Conservation (phyloP, 2,888 invertebrate genomes). For the Dorcus hopei region DNA sequence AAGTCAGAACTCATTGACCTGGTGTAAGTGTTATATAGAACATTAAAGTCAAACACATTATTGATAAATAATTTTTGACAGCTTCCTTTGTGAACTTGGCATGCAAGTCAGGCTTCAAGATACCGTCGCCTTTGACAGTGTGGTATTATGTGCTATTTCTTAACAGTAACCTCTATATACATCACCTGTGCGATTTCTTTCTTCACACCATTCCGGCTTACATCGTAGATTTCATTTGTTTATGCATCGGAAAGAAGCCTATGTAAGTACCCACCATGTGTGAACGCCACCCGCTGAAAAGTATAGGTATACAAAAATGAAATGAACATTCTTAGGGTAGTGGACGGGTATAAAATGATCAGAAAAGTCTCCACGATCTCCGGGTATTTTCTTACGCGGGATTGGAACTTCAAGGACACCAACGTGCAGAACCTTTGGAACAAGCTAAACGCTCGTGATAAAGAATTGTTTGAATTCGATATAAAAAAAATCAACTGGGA, state of each 20-base stretch:
- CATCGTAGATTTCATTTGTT: constrained; percentile 8
- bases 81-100: not conserved
- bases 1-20: too few species aligned
- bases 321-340: constrained; percentile 55
- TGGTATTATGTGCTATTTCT: constrained; percentile 64
- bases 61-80: not conserved
- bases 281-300: too few species aligned
- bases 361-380: constrained; percentile 70
- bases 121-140: constrained; percentile 57
- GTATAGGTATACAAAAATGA: too few species aligned
- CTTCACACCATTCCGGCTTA: constrained; percentile 61
- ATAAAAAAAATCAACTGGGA: constrained; percentile 73
- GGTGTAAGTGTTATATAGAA: too few species aligned
- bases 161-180: constrained; percentile 50
- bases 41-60: too few species aligned
- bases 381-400: constrained; percentile 75
- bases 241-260: constrained; percentile 59
- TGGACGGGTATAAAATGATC: constrained; percentile 71
- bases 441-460: constrained; percentile 57
- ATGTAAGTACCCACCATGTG: constrained; percentile 50
- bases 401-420: constrained; percentile 69
- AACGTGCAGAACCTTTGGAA: constrained; percentile 59
- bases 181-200: constrained; percentile 55
- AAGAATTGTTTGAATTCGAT: constrained; percentile 59
- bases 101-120: constrained; percentile 45